A percentile compares a stretch with the other conserved stretches of the same genome.
These are phyloP conservation scores for Coracias cyanogaster DNA, from an alignment of 2,797 vertebrate species.

Conservation along the genomic window DNA sequence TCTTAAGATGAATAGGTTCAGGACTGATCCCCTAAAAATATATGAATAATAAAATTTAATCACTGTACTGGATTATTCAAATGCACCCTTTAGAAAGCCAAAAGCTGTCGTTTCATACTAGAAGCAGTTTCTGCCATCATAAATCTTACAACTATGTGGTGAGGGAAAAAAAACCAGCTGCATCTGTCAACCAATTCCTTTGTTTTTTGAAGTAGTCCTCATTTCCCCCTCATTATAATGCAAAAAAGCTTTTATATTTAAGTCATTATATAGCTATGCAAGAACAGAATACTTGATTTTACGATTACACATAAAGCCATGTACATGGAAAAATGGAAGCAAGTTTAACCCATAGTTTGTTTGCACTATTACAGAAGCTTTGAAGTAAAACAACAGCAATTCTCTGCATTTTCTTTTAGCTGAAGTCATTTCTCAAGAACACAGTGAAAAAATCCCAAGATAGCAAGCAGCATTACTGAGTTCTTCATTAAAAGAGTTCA, in stretches of 20 bases:
- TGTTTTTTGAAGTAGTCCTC: neutral
- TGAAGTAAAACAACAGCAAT: neutral
- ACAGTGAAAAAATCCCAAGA: neutral
- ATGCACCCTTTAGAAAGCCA: neutral
- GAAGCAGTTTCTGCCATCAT: neutral
- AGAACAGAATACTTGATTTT: neutral
- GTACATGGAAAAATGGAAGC: neutral
- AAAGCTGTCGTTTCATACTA: neutral
- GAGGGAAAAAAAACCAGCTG: neutral
- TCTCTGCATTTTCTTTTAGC: neutral
- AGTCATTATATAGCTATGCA: neutral
- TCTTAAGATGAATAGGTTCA: constrained; percentile 97
- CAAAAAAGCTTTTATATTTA: neutral
- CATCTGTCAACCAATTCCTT: neutral
- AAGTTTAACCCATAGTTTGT: neutral
- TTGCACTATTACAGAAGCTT: neutral
- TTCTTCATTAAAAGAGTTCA: neutral
- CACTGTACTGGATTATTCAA: neutral
- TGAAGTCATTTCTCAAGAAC: neutral
- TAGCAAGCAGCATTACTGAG: neutral
- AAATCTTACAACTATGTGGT: neutral
- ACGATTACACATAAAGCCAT: neutral
- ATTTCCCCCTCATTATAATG: neutral
- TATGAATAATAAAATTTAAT: neutral
- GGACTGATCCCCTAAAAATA: constrained; percentile 92